Evolutionary conservation across 2,797 vertebrate species (phyloP).

Genomic region (Macropus fuliginosus): DNA sequence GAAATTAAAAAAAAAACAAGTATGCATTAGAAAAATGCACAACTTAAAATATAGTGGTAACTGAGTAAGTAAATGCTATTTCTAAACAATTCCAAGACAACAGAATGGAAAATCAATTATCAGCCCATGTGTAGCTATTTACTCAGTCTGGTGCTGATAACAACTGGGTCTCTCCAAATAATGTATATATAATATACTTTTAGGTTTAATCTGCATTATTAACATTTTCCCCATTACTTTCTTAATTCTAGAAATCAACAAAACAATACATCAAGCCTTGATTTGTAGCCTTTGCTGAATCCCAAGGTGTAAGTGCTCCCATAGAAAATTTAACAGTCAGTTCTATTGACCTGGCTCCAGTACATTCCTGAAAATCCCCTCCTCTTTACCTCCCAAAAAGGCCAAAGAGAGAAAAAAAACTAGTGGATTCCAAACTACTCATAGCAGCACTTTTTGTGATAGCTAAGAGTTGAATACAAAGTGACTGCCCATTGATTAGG

Average conservation of each 20-base stretch:
- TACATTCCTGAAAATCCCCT: background rate
- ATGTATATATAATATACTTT: background rate
- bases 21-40: slow-evolving; percentile 61
- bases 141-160: background rate
- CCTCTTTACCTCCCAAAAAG: background rate
- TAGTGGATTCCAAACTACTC: background rate
- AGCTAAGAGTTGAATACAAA: background rate
- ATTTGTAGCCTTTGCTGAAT: background rate
- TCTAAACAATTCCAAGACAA: background rate
- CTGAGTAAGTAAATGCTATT: background rate
- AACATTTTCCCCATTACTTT: background rate
- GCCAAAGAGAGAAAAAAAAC: background rate
- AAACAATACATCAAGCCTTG: background rate
- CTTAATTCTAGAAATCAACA: background rate
- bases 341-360: background rate
- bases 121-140: background rate
- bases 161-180: background rate
- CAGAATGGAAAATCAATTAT: background rate
- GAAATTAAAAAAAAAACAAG: slow-evolving; percentile 68
- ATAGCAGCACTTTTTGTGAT: background rate
- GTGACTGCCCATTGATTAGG: background rate
- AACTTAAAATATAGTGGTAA: background rate
- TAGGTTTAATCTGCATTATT: background rate
- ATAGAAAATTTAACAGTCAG: background rate
- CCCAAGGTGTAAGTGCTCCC: background rate